A percentile compares a stretch with the other conserved stretches of the same genome.
phyloP scores from a whole-genome alignment of 2,113 vertebrate genomes.

The Hiodon alosoides region DNA sequence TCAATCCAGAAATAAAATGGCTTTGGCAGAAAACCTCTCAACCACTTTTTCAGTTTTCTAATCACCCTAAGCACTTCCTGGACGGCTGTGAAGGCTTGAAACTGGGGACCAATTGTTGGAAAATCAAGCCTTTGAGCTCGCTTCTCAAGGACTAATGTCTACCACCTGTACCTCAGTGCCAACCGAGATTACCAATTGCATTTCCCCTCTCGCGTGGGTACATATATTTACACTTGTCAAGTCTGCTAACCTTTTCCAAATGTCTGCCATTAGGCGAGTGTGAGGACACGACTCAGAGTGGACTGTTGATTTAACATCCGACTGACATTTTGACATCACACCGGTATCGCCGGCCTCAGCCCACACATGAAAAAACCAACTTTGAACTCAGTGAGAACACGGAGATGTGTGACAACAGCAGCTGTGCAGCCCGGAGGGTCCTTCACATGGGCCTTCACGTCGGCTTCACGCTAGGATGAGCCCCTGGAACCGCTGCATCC shows the following conservation, averaged over 20 bases:
- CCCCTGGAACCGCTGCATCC: background rate
- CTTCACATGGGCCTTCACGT: too few relatives aligned
- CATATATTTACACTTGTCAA: slow-evolving; percentile 14
- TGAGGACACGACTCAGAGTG: background rate
- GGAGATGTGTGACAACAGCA: background rate
- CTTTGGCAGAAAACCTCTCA: slow-evolving; percentile 2
- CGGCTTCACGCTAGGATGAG: background rate
- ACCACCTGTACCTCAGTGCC: slow-evolving; percentile 36
- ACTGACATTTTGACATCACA: too few relatives aligned
- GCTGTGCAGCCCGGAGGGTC: background rate
- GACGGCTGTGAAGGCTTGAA: slow-evolving; percentile 47
- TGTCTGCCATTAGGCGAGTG: background rate
- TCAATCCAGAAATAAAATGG: background rate
- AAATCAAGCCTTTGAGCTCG: slow-evolving; percentile 5
- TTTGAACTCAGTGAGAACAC: background rate
- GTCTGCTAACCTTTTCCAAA: slow-evolving; percentile 8
- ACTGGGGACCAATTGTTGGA: slow-evolving; percentile 13
- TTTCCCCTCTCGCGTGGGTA: background rate
- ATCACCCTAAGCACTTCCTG: slow-evolving; percentile 54
- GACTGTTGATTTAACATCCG: background rate
- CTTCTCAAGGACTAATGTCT: slow-evolving; percentile 22
- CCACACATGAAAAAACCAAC: background rate
- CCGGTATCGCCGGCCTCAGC: background rate
- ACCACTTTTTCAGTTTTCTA: slow-evolving; percentile 28
- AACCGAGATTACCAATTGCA: background rate